Percentiles rank a stretch among this genome's conserved stretches.
These are phyloP conservation scores for Dasyurus viverrinus DNA, from an alignment of 2,113 vertebrate species.

Conservation along the genomic window DNA sequence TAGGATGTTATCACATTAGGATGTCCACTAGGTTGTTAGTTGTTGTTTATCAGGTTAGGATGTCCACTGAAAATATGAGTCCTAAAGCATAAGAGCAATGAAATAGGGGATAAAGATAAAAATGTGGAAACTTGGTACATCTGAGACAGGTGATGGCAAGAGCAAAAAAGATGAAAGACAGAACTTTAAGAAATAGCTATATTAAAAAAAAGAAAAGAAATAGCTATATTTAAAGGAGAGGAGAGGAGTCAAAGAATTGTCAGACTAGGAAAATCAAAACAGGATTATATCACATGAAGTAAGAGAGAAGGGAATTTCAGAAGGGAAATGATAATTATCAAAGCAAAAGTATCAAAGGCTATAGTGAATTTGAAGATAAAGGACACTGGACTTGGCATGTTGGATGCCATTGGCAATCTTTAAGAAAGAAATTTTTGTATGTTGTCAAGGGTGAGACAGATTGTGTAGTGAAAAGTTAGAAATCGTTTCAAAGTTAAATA, in stretches of 20 bases:
- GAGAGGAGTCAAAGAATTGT: neutral
- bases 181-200: no score
- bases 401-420: neutral
- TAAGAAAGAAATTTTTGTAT: neutral
- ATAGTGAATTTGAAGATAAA: neutral
- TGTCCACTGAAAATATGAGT: neutral
- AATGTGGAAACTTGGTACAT: neutral
- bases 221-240: neutral
- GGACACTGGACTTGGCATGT: neutral
- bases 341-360: neutral
- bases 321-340: neutral
- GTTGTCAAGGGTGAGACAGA: neutral
- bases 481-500: fast-evolving
- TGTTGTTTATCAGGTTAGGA: neutral
- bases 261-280: neutral
- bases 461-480: neutral
- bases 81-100: no score
- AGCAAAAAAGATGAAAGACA: neutral
- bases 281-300: neutral
- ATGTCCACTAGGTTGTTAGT: no score
- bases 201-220: neutral
- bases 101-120: neutral
- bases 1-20: no score
- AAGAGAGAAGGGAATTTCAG: neutral
- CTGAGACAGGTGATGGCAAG: neutral